phyloP scores from a whole-genome alignment of 2,113 vertebrate genomes.

The Anarhynchus alexandrinus region DNA sequence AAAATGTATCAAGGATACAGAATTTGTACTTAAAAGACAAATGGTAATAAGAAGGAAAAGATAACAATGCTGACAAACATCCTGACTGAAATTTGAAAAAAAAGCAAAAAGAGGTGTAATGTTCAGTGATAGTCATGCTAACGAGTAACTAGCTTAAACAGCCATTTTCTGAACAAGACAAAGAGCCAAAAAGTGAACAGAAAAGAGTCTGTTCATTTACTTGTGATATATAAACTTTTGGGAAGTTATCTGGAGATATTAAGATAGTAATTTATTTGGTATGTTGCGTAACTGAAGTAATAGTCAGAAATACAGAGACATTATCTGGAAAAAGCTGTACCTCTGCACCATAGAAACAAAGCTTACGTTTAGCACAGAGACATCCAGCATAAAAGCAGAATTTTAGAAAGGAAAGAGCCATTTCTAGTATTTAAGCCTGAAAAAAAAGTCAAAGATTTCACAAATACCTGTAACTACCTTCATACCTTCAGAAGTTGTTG shows the following conservation, averaged over 20 bases:
- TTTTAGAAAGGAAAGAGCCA: neutral
- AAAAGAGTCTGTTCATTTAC: neutral
- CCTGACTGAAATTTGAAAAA: neutral
- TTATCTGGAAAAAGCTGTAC: neutral
- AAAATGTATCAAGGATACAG: neutral
- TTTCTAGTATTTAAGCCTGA: neutral
- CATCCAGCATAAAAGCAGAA: neutral
- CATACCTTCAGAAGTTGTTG: neutral
- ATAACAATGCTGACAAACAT: neutral
- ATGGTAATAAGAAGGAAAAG: neutral
- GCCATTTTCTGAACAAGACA: neutral
- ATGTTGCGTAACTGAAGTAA: neutral
- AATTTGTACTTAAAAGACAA: neutral
- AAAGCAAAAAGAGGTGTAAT: neutral
- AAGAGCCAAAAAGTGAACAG: neutral
- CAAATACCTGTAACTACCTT: neutral
- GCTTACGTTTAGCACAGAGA: neutral
- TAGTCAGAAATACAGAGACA: neutral
- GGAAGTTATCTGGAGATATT: neutral
- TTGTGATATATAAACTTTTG: neutral
- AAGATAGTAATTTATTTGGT: neutral
- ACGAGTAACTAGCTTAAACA: neutral
- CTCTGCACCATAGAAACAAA: neutral
- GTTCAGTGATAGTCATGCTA: neutral
- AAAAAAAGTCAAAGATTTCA: neutral